Percentiles rank a stretch among this genome's conserved stretches.
Conservation (phyloP, 2,797 vertebrate genomes). For the Lemur catta region DNA sequence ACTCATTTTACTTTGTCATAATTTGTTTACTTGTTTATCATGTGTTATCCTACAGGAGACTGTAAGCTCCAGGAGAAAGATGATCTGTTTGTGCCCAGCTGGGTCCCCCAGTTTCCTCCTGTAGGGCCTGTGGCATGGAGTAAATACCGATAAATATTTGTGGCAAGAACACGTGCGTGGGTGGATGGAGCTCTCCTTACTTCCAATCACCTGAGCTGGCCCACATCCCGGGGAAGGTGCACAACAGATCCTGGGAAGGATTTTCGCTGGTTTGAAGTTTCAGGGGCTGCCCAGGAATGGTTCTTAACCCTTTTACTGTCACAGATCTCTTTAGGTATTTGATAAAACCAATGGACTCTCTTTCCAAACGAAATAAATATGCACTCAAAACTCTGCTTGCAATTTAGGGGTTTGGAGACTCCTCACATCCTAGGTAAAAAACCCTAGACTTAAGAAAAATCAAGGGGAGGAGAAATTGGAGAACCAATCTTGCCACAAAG, state of each 20-base stretch:
- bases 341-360: not conserved
- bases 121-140: not conserved
- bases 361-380: not conserved
- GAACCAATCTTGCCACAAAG: not conserved
- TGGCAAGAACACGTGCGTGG: rapidly evolving
- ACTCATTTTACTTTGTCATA: not conserved
- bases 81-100: not conserved
- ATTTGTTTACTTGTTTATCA: not conserved
- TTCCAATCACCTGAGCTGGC: not conserved
- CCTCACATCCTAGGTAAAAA: not conserved
- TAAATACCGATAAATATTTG: not conserved
- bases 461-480: not conserved
- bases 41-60: not conserved
- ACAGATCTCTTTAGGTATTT: not conserved
- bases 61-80: not conserved
- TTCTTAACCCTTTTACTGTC: not conserved
- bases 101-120: not conserved
- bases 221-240: not conserved
- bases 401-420: not conserved
- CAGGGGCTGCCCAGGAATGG: not conserved
- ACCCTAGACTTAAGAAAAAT: not conserved
- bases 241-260: not conserved
- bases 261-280: not conserved
- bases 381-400: not conserved
- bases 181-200: not conserved